A percentile compares a stretch with the other conserved stretches of the same genome.
Evolutionary conservation across 2,888 invertebrate genomes (phyloP).

Genomic region (Hipparchia semele): DNA sequence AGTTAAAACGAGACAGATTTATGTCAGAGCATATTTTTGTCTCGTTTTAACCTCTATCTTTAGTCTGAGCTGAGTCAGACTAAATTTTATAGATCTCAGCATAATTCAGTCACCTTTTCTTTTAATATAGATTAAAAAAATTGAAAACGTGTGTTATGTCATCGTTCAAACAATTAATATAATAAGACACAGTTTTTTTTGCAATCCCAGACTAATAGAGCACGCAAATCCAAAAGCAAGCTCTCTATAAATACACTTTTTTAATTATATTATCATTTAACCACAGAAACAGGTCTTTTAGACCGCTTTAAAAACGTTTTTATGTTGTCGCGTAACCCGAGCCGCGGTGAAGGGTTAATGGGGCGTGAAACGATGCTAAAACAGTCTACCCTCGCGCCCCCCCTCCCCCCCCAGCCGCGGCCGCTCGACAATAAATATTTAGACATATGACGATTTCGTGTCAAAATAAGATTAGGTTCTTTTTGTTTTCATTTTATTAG

Average conservation of each 20-base stretch:
- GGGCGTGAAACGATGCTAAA: conserved; percentile 45
- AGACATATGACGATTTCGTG: conserved; percentile 38
- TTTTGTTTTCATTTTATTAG: not conserved
- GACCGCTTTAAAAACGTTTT: conserved; percentile 29
- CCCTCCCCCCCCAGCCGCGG: not conserved
- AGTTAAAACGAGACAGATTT: too few species aligned
- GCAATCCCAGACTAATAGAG: too few species aligned
- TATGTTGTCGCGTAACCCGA: conserved; percentile 42
- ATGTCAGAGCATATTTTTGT: too few species aligned
- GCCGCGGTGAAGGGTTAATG: conserved; percentile 43
- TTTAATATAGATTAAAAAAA: too few species aligned
- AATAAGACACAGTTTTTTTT: too few species aligned
- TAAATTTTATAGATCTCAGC: too few species aligned
- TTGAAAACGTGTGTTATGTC: too few species aligned
- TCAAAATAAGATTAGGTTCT: conserved; percentile 38
- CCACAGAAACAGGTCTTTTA: conserved; percentile 12
- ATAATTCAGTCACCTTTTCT: too few species aligned
- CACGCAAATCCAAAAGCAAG: too few species aligned
- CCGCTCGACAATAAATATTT: conserved; percentile 31
- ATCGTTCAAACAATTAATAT: too few species aligned
- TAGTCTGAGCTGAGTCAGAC: too few species aligned
- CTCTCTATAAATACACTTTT: not conserved
- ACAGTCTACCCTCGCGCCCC: conserved; percentile 29
- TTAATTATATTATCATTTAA: not conserved
- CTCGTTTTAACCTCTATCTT: too few species aligned